Base-by-base conservation (phyloP, 2,113 vertebrate species). In the Channa maculata region DNA sequence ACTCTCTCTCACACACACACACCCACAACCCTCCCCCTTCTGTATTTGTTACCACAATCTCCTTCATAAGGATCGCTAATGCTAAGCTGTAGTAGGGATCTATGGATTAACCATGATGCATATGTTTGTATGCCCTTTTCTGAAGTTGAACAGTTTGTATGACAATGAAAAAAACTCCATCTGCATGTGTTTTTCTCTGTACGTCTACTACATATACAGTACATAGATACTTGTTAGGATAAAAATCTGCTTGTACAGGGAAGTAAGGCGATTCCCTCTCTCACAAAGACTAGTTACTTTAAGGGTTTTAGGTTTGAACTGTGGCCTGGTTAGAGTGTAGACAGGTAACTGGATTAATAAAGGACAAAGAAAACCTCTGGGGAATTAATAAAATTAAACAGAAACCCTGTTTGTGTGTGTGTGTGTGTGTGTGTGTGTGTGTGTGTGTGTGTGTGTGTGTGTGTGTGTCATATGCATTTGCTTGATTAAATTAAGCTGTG, bases 401-500 rank as follows among this genome's bases (percentile, higher is more conserved):
- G 2, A 59, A 43, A 3, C 5, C 51, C 49, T 54, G 24, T 24
- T 24, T 24, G 24, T 24, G 24, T 24, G 24, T 24, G 24, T 1
- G 24, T 24, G 24, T 24, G 24, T 24, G 24, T 24, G 24, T 24
- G 24, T 24, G n/a, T 57, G 7, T 10, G 8, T 50, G 37, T n/a
- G 34, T 34, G 11, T 41, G 12, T n/a, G 68, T 58, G 13, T 58
- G 14, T 15, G 3, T 52, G 60, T 44, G 41, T 51, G 44, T n/a
- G 14, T 15, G 44, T 60, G 50, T 63, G 10, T 48, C 15, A 52
- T 5, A 8, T 49, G 37, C 63, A 41, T n/a, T 13, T 43, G 33
- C 65, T 69, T 90, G 74, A 85, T 86, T 83, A 74, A 87, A 85
- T 80, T 66, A 64, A 73, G 53, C 77, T 60, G 43, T 63, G 15